Percentiles rank a stretch among this genome's conserved stretches.
Evolutionary conservation across 2,888 invertebrate species (phyloP).

Genomic region (Pachydiplax longipennis): DNA sequence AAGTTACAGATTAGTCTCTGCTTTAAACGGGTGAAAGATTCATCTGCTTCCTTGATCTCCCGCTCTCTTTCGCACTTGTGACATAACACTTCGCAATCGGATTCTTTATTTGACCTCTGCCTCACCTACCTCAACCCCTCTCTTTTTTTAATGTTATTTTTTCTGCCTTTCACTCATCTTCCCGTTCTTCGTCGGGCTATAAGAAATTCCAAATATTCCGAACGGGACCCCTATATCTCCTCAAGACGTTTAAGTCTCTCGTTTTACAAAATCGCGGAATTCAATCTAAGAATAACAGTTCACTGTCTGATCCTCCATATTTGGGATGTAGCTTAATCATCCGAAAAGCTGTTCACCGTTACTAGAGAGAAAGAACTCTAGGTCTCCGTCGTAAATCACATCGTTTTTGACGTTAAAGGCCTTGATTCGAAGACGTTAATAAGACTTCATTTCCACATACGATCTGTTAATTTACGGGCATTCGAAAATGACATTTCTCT

Average conservation of each 20-base stretch:
- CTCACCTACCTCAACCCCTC: background rate
- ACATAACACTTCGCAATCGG: background rate
- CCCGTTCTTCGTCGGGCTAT: background rate
- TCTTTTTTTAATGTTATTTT: background rate
- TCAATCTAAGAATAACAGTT: too few relatives aligned
- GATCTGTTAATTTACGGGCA: too few relatives aligned
- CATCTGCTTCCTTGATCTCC: background rate
- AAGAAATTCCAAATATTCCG: background rate
- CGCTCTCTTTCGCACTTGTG: background rate
- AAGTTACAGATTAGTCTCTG: background rate
- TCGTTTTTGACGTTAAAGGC: too few relatives aligned
- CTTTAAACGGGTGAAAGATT: background rate
- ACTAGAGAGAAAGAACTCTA: too few relatives aligned
- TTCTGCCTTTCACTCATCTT: background rate
- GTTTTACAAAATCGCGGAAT: too few relatives aligned
- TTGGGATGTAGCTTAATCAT: too few relatives aligned
- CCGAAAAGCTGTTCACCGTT: too few relatives aligned
- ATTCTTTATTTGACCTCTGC: background rate
- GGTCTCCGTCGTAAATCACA: too few relatives aligned
- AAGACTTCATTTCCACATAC: too few relatives aligned
- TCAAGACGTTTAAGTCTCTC: background rate
- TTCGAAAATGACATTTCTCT: too few relatives aligned
- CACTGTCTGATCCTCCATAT: too few relatives aligned
- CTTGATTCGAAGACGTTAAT: too few relatives aligned
- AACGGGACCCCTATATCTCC: background rate